Conservation (phyloP, 2,888 invertebrate species). For the Theretra japonica region DNA sequence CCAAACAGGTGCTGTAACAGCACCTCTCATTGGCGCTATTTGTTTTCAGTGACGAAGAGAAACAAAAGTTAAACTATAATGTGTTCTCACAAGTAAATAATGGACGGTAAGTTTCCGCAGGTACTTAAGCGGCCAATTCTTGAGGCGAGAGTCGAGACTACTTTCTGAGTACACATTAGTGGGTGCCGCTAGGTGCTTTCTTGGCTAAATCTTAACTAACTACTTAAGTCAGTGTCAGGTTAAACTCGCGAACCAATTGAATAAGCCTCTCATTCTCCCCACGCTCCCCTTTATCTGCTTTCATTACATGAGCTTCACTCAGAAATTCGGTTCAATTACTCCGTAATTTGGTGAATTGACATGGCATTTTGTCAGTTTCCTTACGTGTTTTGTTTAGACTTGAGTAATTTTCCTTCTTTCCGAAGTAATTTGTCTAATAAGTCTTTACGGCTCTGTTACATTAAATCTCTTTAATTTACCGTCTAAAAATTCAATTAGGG, state of each 20-base stretch:
- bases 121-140: conserved; percentile 80
- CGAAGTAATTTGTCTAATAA: conserved; percentile 41
- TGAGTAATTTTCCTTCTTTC: conserved; percentile 48
- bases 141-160: conserved; percentile 69
- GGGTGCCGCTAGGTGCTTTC: conserved; percentile 66
- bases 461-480: conserved; percentile 11
- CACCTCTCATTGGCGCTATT: conserved; percentile 53
- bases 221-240: conserved; percentile 77
- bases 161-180: conserved; percentile 81
- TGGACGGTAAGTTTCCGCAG: conserved; percentile 78
- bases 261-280: conserved; percentile 69
- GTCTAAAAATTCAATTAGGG: conserved; percentile 5
- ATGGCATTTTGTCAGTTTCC: conserved; percentile 77
- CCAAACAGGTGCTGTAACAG: conserved; percentile 24
- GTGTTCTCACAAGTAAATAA: conserved; percentile 79
- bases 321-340: conserved; percentile 79
- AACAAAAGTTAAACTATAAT: conserved; percentile 80
- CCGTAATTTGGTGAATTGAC: conserved; percentile 77
- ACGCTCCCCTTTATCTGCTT: conserved; percentile 74
- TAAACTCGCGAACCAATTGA: conserved; percentile 72
- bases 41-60: conserved; percentile 62
- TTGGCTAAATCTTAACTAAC: conserved; percentile 79
- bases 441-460: conserved; percentile 30
- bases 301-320: conserved; percentile 78
- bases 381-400: conserved; percentile 58